Evolutionary conservation across 37 sponge, comb jelly and placozoan genomes (phyloP).

Genomic region (Dysidea cf. avara): DNA sequence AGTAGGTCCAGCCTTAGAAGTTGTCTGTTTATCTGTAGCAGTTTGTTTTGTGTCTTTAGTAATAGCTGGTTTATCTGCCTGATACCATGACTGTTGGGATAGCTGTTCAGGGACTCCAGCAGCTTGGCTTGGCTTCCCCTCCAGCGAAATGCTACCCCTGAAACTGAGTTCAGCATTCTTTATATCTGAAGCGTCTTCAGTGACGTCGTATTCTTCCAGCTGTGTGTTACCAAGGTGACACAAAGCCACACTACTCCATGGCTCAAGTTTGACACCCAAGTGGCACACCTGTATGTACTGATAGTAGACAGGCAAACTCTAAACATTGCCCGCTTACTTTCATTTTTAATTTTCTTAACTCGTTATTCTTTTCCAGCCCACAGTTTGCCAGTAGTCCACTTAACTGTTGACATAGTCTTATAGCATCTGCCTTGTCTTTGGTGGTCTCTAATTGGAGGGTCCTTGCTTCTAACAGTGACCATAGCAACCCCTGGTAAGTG

Average conservation of each 20-base stretch:
- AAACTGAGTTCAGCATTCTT: constrained; percentile 78
- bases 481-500: constrained; percentile 51
- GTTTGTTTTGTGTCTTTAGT: constrained; percentile 5
- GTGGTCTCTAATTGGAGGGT: constrained; percentile 24
- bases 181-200: constrained; percentile 36
- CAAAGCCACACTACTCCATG: constrained; percentile 79
- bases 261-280: constrained; percentile 66
- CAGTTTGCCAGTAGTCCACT: constrained; percentile 43
- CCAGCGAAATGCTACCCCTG: constrained; percentile 77
- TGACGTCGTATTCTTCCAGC: constrained; percentile 69
- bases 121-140: constrained; percentile 56
- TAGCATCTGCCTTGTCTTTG: constrained; percentile 15
- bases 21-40: neutral
- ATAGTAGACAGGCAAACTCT: no score
- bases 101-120: constrained; percentile 58
- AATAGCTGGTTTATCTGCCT: constrained; percentile 25
- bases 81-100: constrained; percentile 81
- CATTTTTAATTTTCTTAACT: constrained; percentile 74
- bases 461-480: constrained; percentile 54
- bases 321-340: constrained; percentile 39
- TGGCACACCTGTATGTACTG: constrained; percentile 63
- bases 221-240: constrained; percentile 82
- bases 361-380: constrained; percentile 33
- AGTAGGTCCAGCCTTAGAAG: neutral
- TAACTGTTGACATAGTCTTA: constrained; percentile 57